phyloP scores from a whole-genome alignment of 2,888 invertebrate genomes.

The Seira sanloemensis region DNA sequence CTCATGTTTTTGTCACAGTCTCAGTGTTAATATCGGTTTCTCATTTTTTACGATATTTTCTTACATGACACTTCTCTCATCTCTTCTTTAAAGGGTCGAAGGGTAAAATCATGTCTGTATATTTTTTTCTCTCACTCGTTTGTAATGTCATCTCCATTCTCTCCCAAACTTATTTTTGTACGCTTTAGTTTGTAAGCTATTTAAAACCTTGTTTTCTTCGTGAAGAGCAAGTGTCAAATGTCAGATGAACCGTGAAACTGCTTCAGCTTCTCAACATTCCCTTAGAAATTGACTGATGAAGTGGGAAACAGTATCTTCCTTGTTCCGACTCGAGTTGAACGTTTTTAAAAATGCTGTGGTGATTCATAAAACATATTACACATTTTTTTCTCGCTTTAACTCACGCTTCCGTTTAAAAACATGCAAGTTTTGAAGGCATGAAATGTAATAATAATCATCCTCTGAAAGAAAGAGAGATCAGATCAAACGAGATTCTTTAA shows the following conservation, averaged over 20 bases:
- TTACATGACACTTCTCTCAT: constrained; percentile 18
- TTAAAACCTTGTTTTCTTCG: constrained; percentile 24
- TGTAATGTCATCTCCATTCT: constrained; percentile 16
- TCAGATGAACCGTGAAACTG: constrained; percentile 61
- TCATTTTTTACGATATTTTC: constrained; percentile 16
- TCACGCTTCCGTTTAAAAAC: background rate
- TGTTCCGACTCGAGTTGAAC: constrained; percentile 10
- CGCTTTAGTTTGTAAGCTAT: constrained; percentile 3
- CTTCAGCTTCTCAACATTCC: background rate
- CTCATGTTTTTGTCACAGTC: constrained; percentile 4
- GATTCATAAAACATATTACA: constrained; percentile 22
- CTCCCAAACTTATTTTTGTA: constrained; percentile 18
- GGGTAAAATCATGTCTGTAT: background rate
- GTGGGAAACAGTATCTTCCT: constrained; percentile 52
- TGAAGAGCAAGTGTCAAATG: constrained; percentile 48
- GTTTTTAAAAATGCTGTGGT: no score
- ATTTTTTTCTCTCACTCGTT: background rate
- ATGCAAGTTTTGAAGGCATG: constrained; percentile 3
- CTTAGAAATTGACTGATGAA: constrained; percentile 39
- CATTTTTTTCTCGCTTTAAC: background rate
- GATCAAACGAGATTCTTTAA: constrained; percentile 18
- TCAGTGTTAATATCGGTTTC: background rate
- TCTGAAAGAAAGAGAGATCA: constrained; percentile 27
- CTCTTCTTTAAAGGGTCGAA: constrained; percentile 43
- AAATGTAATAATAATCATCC: constrained; percentile 33